Evolutionary conservation across 2,888 invertebrate species (phyloP).

Genomic region (Agriopis marginaria): DNA sequence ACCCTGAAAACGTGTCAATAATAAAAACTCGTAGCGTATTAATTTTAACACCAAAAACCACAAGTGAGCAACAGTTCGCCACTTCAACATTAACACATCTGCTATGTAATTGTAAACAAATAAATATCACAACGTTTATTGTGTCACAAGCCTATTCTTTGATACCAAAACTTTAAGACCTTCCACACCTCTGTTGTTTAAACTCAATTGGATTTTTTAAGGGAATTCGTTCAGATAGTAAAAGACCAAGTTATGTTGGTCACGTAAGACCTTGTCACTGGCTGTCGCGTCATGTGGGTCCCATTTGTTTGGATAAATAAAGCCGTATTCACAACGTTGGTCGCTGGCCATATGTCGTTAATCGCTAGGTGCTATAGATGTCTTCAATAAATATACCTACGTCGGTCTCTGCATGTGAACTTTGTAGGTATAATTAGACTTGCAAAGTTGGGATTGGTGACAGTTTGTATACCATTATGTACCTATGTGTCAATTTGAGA

Average conservation of each 20-base stretch:
- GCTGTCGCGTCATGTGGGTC: slow-evolving; percentile 77
- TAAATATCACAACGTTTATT: slow-evolving; percentile 77
- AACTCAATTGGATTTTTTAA: slow-evolving; percentile 8
- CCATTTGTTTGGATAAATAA: slow-evolving; percentile 83
- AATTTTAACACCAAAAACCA: slow-evolving; percentile 36
- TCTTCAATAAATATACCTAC: slow-evolving; percentile 30
- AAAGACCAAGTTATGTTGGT: slow-evolving; percentile 55
- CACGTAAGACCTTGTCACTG: slow-evolving; percentile 75
- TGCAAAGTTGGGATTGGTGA: slow-evolving; percentile 36
- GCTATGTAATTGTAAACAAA: slow-evolving; percentile 76
- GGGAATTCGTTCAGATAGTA: neutral
- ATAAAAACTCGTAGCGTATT: slow-evolving; percentile 1
- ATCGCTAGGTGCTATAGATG: slow-evolving; percentile 39
- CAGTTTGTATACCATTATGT: slow-evolving; percentile 13
- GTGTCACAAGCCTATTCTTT: slow-evolving; percentile 73
- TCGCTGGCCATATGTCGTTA: slow-evolving; percentile 67
- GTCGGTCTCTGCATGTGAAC: slow-evolving; percentile 20
- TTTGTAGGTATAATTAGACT: slow-evolving; percentile 22
- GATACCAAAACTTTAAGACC: slow-evolving; percentile 52
- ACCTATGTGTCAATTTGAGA: slow-evolving; percentile 3
- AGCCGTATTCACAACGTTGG: slow-evolving; percentile 63
- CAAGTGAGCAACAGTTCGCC: slow-evolving; percentile 26
- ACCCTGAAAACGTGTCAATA: neutral
- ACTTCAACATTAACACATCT: slow-evolving; percentile 68
- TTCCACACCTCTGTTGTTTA: slow-evolving; percentile 34